Conservation (phyloP, 2,797 vertebrate genomes). For the Staurois parvus region DNA sequence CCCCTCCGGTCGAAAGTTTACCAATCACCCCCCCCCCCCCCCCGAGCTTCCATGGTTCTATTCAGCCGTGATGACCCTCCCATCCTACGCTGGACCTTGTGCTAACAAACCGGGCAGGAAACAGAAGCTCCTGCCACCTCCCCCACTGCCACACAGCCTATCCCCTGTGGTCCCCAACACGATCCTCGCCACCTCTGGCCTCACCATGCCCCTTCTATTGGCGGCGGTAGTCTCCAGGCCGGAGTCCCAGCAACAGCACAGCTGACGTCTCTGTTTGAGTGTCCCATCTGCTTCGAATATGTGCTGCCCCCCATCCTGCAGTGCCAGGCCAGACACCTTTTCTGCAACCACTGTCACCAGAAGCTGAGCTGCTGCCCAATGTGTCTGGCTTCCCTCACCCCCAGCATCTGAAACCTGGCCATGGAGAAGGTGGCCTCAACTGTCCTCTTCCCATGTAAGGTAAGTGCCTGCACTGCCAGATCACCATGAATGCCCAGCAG, state of each 20-base stretch:
- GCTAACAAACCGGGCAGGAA: slow-evolving; percentile 77
- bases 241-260: slow-evolving; percentile 76
- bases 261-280: slow-evolving; percentile 83
- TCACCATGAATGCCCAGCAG: too few relatives aligned
- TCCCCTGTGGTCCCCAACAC: slow-evolving; percentile 63
- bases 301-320: slow-evolving; percentile 82
- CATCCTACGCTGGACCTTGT: slow-evolving; percentile 78
- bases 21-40: slow-evolving; percentile 48
- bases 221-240: slow-evolving; percentile 66
- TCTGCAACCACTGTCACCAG: slow-evolving; percentile 82
- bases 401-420: slow-evolving; percentile 83
- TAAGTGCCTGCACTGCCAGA: too few relatives aligned
- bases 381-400: slow-evolving; percentile 80
- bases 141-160: slow-evolving; percentile 47
- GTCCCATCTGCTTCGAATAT: slow-evolving; percentile 83
- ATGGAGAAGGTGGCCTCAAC: slow-evolving; percentile 86
- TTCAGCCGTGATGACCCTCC: slow-evolving; percentile 78
- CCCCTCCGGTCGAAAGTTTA: slow-evolving; percentile 5
- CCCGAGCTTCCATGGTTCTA: slow-evolving; percentile 70
- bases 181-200: too few relatives aligned
- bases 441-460: slow-evolving; percentile 82
- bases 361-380: slow-evolving; percentile 83
- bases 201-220: slow-evolving; percentile 59
- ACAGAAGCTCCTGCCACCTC: slow-evolving; percentile 67
- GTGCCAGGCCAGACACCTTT: slow-evolving; percentile 82